Evolutionary conservation across 1,140 invertebrate species (phyloP).

Genomic region (Nomia melanderi): DNA sequence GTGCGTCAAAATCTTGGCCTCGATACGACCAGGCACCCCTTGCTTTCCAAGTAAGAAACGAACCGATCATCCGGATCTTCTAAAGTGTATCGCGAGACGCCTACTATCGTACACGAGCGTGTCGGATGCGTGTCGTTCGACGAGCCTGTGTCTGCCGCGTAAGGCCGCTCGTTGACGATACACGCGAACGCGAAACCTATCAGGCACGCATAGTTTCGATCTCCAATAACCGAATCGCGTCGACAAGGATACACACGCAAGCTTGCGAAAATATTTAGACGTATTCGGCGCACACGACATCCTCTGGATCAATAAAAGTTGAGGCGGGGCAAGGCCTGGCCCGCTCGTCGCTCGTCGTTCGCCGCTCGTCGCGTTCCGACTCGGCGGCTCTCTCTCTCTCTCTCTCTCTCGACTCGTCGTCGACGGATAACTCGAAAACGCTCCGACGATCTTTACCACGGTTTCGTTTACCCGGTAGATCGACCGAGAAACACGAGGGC

Average conservation of each 20-base stretch:
- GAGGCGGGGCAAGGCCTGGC: constrained; percentile 66
- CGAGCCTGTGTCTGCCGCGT: too few relatives aligned
- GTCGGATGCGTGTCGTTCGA: too few relatives aligned
- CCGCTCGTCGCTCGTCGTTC: too few relatives aligned
- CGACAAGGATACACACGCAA: constrained; percentile 44
- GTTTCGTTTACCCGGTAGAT: not conserved
- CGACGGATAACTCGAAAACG: not conserved
- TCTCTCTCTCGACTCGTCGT: constrained; percentile 10
- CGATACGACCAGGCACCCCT: constrained; percentile 64
- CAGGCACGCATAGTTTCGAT: too few relatives aligned
- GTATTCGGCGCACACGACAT: constrained; percentile 63
- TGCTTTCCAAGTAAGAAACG: not conserved
- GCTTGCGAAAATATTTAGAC: constrained; percentile 67
- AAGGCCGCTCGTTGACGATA: too few relatives aligned
- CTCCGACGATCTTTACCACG: not conserved
- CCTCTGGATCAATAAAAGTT: constrained; percentile 72
- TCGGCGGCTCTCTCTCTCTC: too few relatives aligned
- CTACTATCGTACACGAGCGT: too few relatives aligned
- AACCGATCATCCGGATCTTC: not conserved
- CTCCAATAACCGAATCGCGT: constrained; percentile 27
- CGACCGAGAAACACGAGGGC: not conserved
- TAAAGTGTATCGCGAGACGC: not conserved
- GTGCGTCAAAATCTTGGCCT: constrained; percentile 74
- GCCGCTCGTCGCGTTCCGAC: constrained; percentile 32
- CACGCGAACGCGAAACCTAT: too few relatives aligned